Conservation (phyloP, 2,888 invertebrate species). For the Drosophila mercatorum region DNA sequence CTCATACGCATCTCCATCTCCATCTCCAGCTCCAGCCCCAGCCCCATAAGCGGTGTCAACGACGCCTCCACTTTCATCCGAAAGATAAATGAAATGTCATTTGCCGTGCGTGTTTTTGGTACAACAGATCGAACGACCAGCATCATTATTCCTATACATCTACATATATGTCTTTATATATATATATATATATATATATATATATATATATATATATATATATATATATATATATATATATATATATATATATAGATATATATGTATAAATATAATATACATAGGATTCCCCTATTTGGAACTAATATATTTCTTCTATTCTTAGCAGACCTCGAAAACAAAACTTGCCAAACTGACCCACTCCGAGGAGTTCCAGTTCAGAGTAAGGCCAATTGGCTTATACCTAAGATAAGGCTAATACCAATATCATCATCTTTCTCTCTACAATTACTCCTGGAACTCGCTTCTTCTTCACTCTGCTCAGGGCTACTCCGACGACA, state of each 20-base stretch:
- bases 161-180: background rate
- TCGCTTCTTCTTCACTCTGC: background rate
- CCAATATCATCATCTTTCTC: background rate
- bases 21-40: background rate
- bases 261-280: background rate
- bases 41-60: slow-evolving; percentile 17
- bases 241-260: background rate
- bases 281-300: slow-evolving; percentile 1
- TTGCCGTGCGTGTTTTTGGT: slow-evolving; percentile 48
- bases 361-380: too few relatives aligned
- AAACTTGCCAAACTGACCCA: background rate
- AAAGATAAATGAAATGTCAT: slow-evolving; percentile 76
- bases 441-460: background rate
- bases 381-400: background rate
- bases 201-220: too few relatives aligned
- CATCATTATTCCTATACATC: slow-evolving; percentile 6
- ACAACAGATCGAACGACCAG: slow-evolving; percentile 23
- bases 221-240: background rate
- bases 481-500: background rate
- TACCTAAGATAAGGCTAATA: background rate
- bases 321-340: too few relatives aligned
- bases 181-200: background rate
- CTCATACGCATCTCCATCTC: slow-evolving; percentile 17
- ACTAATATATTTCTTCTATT: background rate
- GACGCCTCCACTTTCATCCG: slow-evolving; percentile 55